Base-by-base conservation (phyloP, 2,888 invertebrate species). In the Parnassius orleans region DNA sequence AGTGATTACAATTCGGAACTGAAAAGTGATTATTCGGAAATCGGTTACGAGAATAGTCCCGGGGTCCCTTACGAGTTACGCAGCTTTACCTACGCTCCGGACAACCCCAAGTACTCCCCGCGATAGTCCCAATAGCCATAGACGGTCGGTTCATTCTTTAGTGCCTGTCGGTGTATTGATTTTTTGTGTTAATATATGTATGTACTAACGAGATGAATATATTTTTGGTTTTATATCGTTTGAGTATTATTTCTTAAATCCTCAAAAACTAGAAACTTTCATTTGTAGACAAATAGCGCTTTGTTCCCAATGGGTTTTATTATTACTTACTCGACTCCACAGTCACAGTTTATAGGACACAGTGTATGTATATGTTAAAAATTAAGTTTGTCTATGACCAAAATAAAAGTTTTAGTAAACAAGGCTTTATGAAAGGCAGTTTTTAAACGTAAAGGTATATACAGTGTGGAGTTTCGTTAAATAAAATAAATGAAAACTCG, bases 61-160 rank as follows among this genome's bases (percentile, higher is more conserved):
- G 95, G 95, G 68, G 93, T 94, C 67, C 94, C 96, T 33, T 97
- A 97, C 79, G 97, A 98, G 80, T 86, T 97, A 69, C 93, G 97
- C 66, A 97, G 97, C 73, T 97, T 97, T 84, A 96, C 96, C 33
- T 96, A 96, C 77, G 95, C 95, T 65, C 97, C 97, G n/a, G 94
- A 94, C 66, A 96, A 97, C 86, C 97, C 97, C 41, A 95, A 95
- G 82, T 98, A 95, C 90, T 97, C 97, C 63, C 96, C 96, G 65
- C 90, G 93, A 67, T 93, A 93, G 82, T 82, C 65, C 59, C 55
- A 64, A 60, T 53, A 63, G 53, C 60, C 63, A 60, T 61, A 56
- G 54, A 50, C 44, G 56, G 65, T 66, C 62, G 65, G 66, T 66
- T 64, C 69, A 66, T 69, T 67, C 65, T 65, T 70, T 70, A 72